Evolutionary conservation across 2,113 vertebrate genomes (phyloP).

Genomic region (Parus major): DNA sequence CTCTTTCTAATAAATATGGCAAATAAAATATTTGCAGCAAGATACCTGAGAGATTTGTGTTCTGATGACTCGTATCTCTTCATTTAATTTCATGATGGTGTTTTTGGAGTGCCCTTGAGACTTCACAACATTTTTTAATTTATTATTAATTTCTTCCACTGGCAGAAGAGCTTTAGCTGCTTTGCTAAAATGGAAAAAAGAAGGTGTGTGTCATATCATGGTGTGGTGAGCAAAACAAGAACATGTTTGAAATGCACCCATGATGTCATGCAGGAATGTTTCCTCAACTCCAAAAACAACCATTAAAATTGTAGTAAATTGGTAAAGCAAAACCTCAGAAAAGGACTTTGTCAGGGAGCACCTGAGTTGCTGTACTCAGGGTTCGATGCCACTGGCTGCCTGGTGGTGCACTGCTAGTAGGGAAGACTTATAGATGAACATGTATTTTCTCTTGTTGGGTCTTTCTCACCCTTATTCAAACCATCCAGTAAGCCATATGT

Average conservation of each 20-base stretch:
- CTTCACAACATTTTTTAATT: conserved; percentile 67
- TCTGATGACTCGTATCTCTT: conserved; percentile 40
- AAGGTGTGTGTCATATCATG: fast-evolving
- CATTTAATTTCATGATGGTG: conserved; percentile 54
- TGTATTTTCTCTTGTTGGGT: neutral
- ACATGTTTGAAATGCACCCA: neutral
- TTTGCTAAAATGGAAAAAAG: conserved; percentile 73
- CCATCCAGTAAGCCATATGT: neutral
- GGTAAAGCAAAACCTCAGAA: neutral
- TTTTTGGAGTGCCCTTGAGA: conserved; percentile 65
- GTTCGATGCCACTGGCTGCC: neutral
- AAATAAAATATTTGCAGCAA: neutral
- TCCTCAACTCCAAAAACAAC: neutral
- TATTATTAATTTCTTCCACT: conserved; percentile 55
- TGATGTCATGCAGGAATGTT: neutral
- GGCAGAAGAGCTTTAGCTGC: conserved; percentile 62
- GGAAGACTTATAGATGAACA: neutral
- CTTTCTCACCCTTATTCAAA: neutral
- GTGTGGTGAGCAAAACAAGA: neutral
- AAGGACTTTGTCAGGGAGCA: neutral
- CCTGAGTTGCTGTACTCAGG: neutral
- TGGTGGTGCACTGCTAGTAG: neutral
- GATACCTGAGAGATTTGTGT: conserved; percentile 72
- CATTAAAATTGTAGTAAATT: neutral
- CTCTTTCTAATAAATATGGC: neutral